Conservation (phyloP, 2,797 vertebrate species). For the Merluccius polli region DNA sequence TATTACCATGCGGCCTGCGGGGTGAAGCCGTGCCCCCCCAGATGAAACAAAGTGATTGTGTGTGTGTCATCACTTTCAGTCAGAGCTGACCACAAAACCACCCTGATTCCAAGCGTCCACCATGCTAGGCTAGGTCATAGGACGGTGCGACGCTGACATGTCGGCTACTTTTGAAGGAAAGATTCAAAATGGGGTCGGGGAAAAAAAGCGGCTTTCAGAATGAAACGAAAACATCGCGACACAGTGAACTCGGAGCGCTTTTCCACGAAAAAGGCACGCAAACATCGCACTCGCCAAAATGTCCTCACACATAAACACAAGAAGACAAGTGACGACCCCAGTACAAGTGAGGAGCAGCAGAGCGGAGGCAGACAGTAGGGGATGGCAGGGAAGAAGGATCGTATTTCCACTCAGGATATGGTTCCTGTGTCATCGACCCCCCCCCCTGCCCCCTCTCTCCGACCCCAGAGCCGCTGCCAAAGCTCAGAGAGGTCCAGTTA, state of each 20-base stretch:
- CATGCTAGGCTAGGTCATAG: constrained; percentile 13
- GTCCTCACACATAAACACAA: constrained; percentile 30
- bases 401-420: constrained; percentile 63
- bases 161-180: not conserved
- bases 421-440: constrained; percentile 52
- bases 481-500: constrained; percentile 52
- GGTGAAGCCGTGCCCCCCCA: constrained; percentile 22
- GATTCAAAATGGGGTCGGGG: not conserved
- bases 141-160: not conserved
- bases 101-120: not conserved
- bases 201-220: not conserved
- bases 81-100: constrained; percentile 31
- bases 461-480: constrained; percentile 51
- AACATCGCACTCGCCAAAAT: constrained; percentile 19
- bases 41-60: constrained; percentile 56
- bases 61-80: constrained; percentile 54
- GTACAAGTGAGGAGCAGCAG: constrained; percentile 2
- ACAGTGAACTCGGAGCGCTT: not conserved
- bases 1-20: constrained; percentile 51
- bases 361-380: constrained; percentile 13
- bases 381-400: constrained; percentile 38
- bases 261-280: not conserved
- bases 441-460: not conserved
- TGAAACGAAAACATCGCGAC: not conserved
- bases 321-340: constrained; percentile 50